phyloP scores from a whole-genome alignment of 2,888 invertebrate genomes.

The Bellardia bayeri region DNA sequence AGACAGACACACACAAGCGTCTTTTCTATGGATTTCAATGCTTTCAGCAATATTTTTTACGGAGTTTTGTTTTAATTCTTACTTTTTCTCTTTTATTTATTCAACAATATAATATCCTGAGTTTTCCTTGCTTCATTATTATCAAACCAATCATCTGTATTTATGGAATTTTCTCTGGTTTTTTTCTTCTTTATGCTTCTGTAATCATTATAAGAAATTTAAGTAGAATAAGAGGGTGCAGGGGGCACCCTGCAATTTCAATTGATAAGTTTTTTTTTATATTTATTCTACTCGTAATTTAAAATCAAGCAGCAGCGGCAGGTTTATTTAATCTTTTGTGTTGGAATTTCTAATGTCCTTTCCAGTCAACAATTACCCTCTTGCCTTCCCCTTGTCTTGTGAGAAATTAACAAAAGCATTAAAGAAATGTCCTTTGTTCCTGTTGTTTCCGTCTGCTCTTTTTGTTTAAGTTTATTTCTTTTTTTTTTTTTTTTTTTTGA shows the following conservation, averaged over 20 bases:
- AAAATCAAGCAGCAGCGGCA: background rate
- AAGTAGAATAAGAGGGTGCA: background rate
- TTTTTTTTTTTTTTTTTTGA: constrained; percentile 11
- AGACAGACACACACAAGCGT: background rate
- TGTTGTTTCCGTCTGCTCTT: background rate
- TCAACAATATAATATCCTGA: constrained; percentile 47
- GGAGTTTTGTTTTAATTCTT: background rate
- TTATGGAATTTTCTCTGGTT: background rate
- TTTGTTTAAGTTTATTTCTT: background rate
- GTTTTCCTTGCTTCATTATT: background rate
- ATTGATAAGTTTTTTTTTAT: constrained; percentile 14
- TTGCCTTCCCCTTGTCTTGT: background rate
- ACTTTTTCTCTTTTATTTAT: background rate
- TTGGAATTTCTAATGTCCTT: too few species aligned
- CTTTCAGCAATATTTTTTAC: background rate
- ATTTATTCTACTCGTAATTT: background rate
- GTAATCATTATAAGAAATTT: background rate
- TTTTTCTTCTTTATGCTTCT: background rate
- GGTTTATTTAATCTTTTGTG: background rate
- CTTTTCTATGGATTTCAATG: constrained; percentile 19
- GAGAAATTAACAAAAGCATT: constrained; percentile 17
- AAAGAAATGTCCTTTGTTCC: background rate
- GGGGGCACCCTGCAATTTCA: background rate
- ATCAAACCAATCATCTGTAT: constrained; percentile 5
- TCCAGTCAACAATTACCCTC: too few species aligned